These are phyloP conservation scores for Nannoperca australis DNA, from an alignment of 2,797 vertebrate genomes.

Conservation along the genomic window DNA sequence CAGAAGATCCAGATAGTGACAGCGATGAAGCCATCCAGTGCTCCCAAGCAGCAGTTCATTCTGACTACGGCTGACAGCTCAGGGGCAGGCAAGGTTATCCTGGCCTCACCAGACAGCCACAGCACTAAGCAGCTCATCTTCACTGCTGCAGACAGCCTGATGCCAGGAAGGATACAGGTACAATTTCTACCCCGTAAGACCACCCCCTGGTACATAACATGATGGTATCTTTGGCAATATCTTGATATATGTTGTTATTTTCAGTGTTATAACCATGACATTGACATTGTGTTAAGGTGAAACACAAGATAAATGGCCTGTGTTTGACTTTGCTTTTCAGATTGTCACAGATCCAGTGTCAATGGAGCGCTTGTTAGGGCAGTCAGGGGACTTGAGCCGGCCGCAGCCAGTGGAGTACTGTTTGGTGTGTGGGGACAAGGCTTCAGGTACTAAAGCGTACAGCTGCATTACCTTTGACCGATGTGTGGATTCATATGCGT, in stretches of 20 bases:
- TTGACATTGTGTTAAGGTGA: neutral
- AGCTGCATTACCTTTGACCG: neutral
- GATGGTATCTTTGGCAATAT: neutral
- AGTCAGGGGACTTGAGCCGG: slow-evolving; percentile 91
- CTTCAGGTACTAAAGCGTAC: slow-evolving; percentile 88
- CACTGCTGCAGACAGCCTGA: slow-evolving; percentile 93
- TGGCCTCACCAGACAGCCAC: slow-evolving; percentile 92
- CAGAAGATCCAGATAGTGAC: slow-evolving; percentile 99
- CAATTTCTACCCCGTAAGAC: slow-evolving; percentile 3
- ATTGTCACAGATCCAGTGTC: slow-evolving; percentile 97
- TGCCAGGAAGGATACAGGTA: slow-evolving; percentile 98
- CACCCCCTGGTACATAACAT: neutral
- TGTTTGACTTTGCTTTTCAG: slow-evolving; percentile 77
- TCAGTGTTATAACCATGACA: neutral
- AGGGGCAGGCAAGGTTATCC: slow-evolving; percentile 94
- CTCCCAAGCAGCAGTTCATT: slow-evolving; percentile 95
- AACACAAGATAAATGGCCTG: slow-evolving; percentile 6
- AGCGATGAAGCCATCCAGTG: slow-evolving; percentile 91
- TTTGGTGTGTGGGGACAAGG: slow-evolving; percentile 98
- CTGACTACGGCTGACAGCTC: slow-evolving; percentile 93
- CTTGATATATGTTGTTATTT: slow-evolving; percentile 3
- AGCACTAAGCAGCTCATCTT: slow-evolving; percentile 97
- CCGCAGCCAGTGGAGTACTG: slow-evolving; percentile 97
- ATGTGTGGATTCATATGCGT: neutral
- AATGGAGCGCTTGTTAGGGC: slow-evolving; percentile 94